Evolutionary conservation across 2,113 vertebrate genomes (phyloP).

Genomic region (Pangasianodon gigas): DNA sequence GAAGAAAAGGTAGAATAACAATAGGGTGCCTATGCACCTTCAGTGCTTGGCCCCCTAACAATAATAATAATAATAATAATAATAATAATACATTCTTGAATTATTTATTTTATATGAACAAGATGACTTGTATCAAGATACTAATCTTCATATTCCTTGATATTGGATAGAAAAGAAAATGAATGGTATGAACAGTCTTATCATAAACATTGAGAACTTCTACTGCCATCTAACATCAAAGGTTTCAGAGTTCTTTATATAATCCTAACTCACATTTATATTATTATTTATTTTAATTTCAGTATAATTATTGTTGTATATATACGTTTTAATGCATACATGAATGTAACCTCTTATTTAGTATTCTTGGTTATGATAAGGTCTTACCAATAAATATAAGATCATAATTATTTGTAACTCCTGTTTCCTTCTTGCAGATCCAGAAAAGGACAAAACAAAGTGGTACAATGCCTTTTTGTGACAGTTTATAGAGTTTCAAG

Average conservation of each 20-base stretch:
- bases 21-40: no score
- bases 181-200: neutral
- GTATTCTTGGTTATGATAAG: no score
- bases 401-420: neutral
- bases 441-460: neutral
- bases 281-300: no score
- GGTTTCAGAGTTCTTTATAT: neutral
- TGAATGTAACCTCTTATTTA: no score
- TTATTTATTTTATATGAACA: neutral
- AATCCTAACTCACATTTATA: no score
- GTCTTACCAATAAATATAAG: neutral
- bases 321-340: no score
- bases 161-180: neutral
- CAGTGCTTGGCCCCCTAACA: no score
- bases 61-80: no score
- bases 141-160: neutral
- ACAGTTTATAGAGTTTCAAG: neutral
- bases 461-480: neutral
- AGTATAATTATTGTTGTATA: no score
- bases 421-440: no score
- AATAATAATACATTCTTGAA: neutral
- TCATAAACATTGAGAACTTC: neutral
- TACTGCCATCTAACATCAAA: no score
- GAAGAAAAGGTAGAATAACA: no score
- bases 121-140: neutral